A percentile compares a stretch with the other conserved stretches of the same genome.
Conservation (phyloP, 2,797 vertebrate genomes). For the Aphelocoma californica region DNA sequence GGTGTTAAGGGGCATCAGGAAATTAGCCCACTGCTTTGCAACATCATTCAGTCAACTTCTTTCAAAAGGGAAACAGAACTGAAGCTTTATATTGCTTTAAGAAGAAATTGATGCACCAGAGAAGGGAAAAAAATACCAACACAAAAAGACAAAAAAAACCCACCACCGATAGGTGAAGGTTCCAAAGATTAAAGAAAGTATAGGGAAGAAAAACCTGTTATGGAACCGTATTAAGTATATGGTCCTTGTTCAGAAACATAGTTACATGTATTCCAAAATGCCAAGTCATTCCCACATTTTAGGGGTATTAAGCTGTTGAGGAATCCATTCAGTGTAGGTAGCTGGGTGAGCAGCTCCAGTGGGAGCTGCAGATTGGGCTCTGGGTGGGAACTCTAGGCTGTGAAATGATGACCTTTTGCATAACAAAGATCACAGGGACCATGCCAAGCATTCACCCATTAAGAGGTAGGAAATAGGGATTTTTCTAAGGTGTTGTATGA, state of each 20-base stretch:
- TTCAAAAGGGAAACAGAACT: not conserved
- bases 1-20: not conserved
- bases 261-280: not conserved
- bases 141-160: fast-evolving
- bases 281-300: not conserved
- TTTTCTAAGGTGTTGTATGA: not conserved
- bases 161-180: not conserved
- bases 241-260: not conserved
- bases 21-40: not conserved
- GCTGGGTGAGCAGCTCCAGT: not conserved
- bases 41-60: not conserved
- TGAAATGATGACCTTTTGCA: not conserved
- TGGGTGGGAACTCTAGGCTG: not conserved
- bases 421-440: not conserved
- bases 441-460: not conserved
- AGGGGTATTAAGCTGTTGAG: not conserved
- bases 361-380: not conserved
- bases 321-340: not conserved
- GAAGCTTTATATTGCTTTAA: not conserved
- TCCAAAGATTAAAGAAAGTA: not conserved
- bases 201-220: not conserved
- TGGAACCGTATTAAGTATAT: not conserved
- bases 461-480: not conserved
- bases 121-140: fast-evolving
- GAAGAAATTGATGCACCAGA: not conserved